Base-by-base conservation (phyloP, 2,888 invertebrate genomes). In the Pammene aurita region DNA sequence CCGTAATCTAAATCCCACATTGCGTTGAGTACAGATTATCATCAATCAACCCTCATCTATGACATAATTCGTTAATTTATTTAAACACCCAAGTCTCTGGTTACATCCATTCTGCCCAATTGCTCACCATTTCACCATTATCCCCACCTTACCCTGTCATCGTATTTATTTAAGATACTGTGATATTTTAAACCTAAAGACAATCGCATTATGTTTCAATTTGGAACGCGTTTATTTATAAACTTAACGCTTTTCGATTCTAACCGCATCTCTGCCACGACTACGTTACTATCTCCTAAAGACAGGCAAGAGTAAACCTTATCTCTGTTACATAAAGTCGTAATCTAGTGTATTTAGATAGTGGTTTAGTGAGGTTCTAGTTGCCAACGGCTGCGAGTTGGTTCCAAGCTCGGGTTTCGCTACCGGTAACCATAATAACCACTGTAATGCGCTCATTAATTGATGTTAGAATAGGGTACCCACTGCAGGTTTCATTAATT, bases 101-200 rank as follows among this genome's bases (percentile, higher is more conserved):
- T 77, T 84, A 81, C 85, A 80, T 80, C 77, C 88, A 87, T 90
- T 90, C 85, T 84, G 84, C 76, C 81, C 90, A 89, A 91, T 91
- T 91, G 88, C 82, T 75, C 77, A 67, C 82, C 82, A 86, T 89
- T 85, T 75, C 77, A 67, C 82, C 82, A 86, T 89, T 85, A 87
- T 72, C 77, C 80, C 63, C 54, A 55, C 44, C 61, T 18, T 42
- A 54, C 67, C 46, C 48, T 62, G 50, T 48, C 56, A 16, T 62
- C 56, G 41, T 1, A 26, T 38, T 38, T 50, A 52, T 18, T 41
- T 52, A 0, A 38, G 41, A 41, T 38, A 41, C 13, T 9, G 9
- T 48, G 16, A 26, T 7, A 52, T 38, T 41, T 41, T 5, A 16
- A 52, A 52, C 18, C 13, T 5, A 9, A 50, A 18, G 18, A 11